phyloP scores from a whole-genome alignment of 2,888 invertebrate genomes.

The Fissipunctia ypsillon region DNA sequence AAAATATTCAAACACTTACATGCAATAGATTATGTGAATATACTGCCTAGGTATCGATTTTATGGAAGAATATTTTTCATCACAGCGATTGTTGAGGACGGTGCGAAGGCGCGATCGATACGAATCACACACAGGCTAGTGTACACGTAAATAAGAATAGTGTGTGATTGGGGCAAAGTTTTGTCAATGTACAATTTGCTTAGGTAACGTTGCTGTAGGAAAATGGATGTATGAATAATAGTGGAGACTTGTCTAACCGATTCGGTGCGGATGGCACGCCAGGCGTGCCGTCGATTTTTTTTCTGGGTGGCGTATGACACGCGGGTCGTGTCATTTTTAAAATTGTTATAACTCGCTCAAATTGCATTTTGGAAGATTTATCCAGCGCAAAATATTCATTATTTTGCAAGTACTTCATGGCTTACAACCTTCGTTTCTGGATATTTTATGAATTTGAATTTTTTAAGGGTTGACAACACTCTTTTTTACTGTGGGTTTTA shows the following conservation, averaged over 20 bases:
- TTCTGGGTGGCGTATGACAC: too few species aligned
- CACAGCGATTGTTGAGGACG: background rate
- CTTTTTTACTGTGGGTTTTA: too few species aligned
- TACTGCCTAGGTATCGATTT: constrained; percentile 15
- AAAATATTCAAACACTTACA: constrained; percentile 54
- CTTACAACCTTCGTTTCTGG: too few species aligned
- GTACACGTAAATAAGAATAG: background rate
- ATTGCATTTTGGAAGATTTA: too few species aligned
- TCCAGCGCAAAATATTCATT: too few species aligned
- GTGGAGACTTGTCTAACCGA: background rate
- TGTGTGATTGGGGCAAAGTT: background rate
- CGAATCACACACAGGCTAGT: background rate
- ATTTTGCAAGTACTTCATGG: too few species aligned
- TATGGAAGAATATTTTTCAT: constrained; percentile 21
- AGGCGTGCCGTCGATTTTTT: too few species aligned
- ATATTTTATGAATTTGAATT: too few species aligned
- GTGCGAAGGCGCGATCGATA: constrained; percentile 12
- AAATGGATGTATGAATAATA: background rate
- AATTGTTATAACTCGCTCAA: too few species aligned
- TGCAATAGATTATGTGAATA: constrained; percentile 38
- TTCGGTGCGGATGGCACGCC: too few species aligned
- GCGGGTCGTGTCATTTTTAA: too few species aligned
- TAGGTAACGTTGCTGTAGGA: background rate
- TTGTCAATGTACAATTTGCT: background rate
- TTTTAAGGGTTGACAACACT: too few species aligned